Evolutionary conservation across 2,797 vertebrate species (phyloP), one percentile per base, ranked within the genome.

Genomic region (Pseudomugil tenellus): DNA sequence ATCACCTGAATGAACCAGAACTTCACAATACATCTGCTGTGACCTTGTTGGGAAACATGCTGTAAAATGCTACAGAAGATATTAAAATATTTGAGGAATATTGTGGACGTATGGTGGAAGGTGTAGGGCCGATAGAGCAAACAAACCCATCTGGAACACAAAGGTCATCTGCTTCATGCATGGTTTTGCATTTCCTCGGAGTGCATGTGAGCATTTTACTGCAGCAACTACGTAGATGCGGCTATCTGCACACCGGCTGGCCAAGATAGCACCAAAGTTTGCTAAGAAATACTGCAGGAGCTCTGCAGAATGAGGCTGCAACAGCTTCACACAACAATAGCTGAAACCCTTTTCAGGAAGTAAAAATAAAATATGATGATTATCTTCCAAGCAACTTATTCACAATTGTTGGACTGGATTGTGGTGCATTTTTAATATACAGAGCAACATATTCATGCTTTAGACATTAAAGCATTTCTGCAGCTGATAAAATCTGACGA

Each of bases 101-200:
- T 2, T 10, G 6, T 19, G n/a, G 19, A 6, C 7, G 41, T n/a
- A 21, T n/a, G 8, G 41, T 46, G 41, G 13, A 46, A 46, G 41
- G 16, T 29, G 59, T 17, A 29, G 49, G 34, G 46, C 26, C 43
- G 60, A 32, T 0, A 1, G 19, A 9, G 51, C 23, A 59, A 39
- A 46, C 48, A 58, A 1, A 58, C 31, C 31, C 14, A 19, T n/a
- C 17, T 54, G 29, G 46, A 53, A 65, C 58, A 72, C 76, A 79
- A 77, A 56, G 39, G 35, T 51, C 31, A 43, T 19, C 79, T 54
- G 61, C 64, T 83, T 79, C 75, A 66, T 11, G 69, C 62, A 32
- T 55, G 68, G 62, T 72, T 83, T 56, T 73, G 63, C 77, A 78
- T 77, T 82, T 87, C 31, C 66, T 41, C 43, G 1, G 23, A 0